Base-by-base conservation (phyloP, 2,888 invertebrate species). In the Tipula helvola region DNA sequence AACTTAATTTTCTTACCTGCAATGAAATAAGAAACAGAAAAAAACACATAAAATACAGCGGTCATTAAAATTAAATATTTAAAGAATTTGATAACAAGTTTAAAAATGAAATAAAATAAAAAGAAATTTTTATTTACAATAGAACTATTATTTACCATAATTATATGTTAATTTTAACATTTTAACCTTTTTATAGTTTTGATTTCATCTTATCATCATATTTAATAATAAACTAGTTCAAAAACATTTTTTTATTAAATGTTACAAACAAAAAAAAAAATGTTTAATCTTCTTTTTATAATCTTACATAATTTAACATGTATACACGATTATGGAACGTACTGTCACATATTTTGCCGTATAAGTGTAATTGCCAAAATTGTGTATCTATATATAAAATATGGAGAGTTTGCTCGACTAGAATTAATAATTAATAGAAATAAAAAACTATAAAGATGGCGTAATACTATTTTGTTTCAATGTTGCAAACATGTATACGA, bases 141-240 rank as follows among this genome's bases (percentile, higher is more conserved):
- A 71, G 71, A 71, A 71, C 28, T 71, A 71, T 71, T 71, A 71
- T 71, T 71, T 71, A 71, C 71, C 71, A 71, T 71, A 71, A 71
- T 71, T 71, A 71, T 71, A 71, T 71, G 71, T 71, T 71, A 71
- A 71, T 71, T 71, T 71, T 71, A 71, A 71, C 71, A 71, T 71
- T 71, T 71, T 71, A 71, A 71, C 71, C 71, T 71, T 71, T 71
- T 71, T 8, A 28, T 28, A 71, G 71, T 28, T 71, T 71, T 71
- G 71, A 28, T 71, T 71, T 71, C 71, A 28, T 71, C 71, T 71
- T 71, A 71, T 71, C 71, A 71, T 71, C 71, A 18, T 28, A 28
- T 28, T 71, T 71, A 71, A 71, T 71, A 13, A 28, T 71, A 71
- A 71, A 71, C 71, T 71, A 71, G 71, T 71, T 71, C 71, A 71